Percentiles rank a stretch among this genome's conserved stretches.
phyloP scores from a whole-genome alignment of 2,797 vertebrate genomes.

The Pipistrellus kuhlii region DNA sequence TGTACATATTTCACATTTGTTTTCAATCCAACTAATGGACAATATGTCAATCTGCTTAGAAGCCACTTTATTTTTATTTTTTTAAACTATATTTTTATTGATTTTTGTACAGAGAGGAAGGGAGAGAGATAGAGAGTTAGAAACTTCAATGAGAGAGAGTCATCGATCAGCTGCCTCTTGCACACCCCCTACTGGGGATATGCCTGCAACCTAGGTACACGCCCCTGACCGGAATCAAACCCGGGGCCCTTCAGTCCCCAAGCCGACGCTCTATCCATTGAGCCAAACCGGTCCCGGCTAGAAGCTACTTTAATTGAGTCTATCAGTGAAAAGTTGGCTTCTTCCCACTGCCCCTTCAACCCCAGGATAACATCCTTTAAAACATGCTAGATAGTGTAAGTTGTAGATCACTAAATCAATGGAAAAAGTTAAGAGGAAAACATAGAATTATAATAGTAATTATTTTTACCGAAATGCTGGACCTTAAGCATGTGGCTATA shows the following conservation, averaged over 20 bases:
- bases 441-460: neutral
- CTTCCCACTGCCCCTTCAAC: neutral
- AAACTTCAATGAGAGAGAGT: too few relatives aligned
- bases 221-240: too few relatives aligned
- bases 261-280: too few relatives aligned
- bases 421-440: constrained; percentile 21
- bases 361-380: neutral
- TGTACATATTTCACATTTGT: constrained; percentile 25
- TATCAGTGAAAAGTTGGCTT: neutral
- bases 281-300: too few relatives aligned
- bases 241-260: too few relatives aligned
- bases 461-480: neutral
- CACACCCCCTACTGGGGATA: too few relatives aligned
- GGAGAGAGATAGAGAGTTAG: too few relatives aligned
- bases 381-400: neutral
- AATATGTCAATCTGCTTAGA: neutral
- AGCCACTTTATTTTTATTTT: too few relatives aligned
- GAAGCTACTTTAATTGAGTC: neutral
- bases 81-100: too few relatives aligned
- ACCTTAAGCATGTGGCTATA: neutral
- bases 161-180: too few relatives aligned
- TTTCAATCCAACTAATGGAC: neutral
- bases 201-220: too few relatives aligned
- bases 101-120: too few relatives aligned
- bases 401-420: neutral